phyloP scores from a whole-genome alignment of 37 sponge, comb jelly and placozoan species.

The Halichondria panicea region DNA sequence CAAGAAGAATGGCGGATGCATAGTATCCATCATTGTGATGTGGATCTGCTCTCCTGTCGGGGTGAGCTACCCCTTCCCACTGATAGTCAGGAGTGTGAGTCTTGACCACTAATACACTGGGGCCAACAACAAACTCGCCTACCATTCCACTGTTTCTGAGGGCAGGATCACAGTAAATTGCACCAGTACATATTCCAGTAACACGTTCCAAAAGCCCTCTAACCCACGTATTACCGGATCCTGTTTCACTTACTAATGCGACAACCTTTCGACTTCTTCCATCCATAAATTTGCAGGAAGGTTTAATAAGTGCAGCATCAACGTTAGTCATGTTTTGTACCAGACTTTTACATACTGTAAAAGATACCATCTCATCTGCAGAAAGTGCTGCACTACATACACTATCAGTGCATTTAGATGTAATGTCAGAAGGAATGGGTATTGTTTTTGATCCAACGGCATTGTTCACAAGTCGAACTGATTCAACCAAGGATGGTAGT shows the following conservation, averaged over 20 bases:
- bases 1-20: slow-evolving; percentile 3
- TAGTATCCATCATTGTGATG: background rate
- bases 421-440: too few relatives aligned
- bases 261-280: background rate
- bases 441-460: too few relatives aligned
- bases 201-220: background rate
- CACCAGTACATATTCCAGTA: background rate
- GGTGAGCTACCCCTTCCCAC: background rate
- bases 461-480: too few relatives aligned
- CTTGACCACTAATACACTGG: background rate
- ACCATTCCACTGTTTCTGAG: background rate
- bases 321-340: background rate
- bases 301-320: background rate
- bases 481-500: too few relatives aligned
- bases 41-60: background rate
- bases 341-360: background rate
- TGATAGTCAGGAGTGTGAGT: background rate
- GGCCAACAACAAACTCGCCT: background rate
- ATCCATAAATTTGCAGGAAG: background rate
- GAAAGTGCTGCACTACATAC: too few relatives aligned
- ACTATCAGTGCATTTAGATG: too few relatives aligned
- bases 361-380: too few relatives aligned
- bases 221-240: background rate
- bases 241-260: background rate
- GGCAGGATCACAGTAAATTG: background rate